These are phyloP conservation scores for Poecilia wingei DNA, from an alignment of 2,797 vertebrate genomes.

Conservation along the genomic window DNA sequence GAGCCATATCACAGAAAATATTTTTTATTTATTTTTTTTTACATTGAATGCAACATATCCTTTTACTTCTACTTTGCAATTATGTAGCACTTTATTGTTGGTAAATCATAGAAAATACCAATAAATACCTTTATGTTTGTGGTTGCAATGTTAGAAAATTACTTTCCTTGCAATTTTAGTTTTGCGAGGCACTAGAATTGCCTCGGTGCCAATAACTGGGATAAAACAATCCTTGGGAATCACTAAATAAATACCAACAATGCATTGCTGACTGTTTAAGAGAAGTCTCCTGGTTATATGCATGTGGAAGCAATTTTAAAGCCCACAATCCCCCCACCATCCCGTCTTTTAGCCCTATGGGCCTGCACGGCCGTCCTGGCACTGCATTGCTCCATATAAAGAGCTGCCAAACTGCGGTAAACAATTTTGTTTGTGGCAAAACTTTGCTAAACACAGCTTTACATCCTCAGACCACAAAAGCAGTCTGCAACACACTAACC, in stretches of 20 bases:
- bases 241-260: conserved; percentile 9
- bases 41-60: neutral
- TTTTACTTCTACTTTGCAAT: neutral
- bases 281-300: conserved; percentile 37
- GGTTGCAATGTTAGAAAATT: neutral
- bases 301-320: conserved; percentile 81
- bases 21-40: too few species aligned
- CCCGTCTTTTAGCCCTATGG: conserved; percentile 39
- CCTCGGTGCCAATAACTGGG: neutral
- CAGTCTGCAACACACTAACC: conserved; percentile 5
- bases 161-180: neutral
- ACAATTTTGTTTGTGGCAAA: conserved; percentile 52
- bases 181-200: conserved; percentile 2
- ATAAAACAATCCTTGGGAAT: conserved; percentile 5
- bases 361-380: conserved; percentile 48
- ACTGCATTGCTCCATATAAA: conserved; percentile 40
- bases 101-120: neutral
- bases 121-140: neutral
- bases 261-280: conserved; percentile 33
- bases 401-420: conserved; percentile 47
- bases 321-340: conserved; percentile 41
- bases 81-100: neutral
- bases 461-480: conserved; percentile 20
- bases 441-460: conserved; percentile 29
- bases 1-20: neutral